Base-by-base conservation (phyloP, 1,140 invertebrate species). In the Trachymyrmex cornetzi region DNA sequence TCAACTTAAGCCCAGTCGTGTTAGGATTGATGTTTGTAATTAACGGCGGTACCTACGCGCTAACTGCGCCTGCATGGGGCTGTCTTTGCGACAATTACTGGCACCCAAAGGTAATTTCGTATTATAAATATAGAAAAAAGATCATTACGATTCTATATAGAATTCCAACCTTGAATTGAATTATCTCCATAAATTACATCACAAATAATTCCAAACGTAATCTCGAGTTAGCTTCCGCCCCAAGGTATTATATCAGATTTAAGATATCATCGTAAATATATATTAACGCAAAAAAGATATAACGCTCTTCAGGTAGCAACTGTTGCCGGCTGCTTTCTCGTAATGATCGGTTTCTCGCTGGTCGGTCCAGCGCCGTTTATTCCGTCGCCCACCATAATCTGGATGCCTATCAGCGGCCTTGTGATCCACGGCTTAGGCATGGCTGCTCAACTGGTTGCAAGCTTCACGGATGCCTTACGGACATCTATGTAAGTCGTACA, bases 1-100 rank as follows among this genome's bases (percentile, higher is more conserved):
- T 98, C 91, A 92, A 96, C 14, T 95, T 98, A 72, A 97, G 90
- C 22, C 97, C 98, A 0, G 96, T 98, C 9, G 92, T 98, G 11
- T 95, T 98, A 48, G 98, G 98, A 0, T 93, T 98, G 16, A 97
- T 98, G 96, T 99, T 99, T 93, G 96, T 99, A 19, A 97, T 99
- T 63, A 98, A 98, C 92, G 98, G 98, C 4, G 98, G 97, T 1
- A 96, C 97, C 16, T 99, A 99, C 94, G 98, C 98, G 1, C 59
- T 98, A 0, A 97, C 97, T 0, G 97, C 98, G 0, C 98, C 98
- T 0, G 94, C 95, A 16, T 98, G 97, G 97, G 98, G 98, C 34
- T 97, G 96, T 96, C 88, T 98, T 0, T 98, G 98, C 91, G 98
- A 98, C 93, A 96, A 96, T 80, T 90, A 94, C 12, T 90, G 96